phyloP scores from a whole-genome alignment of 2,113 vertebrate genomes.

The Anolis carolinensis region DNA sequence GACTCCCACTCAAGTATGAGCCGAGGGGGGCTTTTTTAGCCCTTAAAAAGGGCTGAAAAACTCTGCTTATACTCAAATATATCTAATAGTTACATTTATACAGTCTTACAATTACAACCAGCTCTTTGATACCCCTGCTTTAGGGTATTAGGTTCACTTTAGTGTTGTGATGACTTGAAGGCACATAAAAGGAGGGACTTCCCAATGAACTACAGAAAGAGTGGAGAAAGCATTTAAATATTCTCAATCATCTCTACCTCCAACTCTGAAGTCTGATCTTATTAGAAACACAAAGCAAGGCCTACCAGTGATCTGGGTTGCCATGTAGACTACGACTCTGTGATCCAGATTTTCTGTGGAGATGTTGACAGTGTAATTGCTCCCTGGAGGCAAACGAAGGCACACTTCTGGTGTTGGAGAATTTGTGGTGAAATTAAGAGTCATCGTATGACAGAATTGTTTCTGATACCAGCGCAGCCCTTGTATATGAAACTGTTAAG shows the following conservation, averaged over 20 bases:
- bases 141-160: too few relatives aligned
- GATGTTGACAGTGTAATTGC: slow-evolving; percentile 89
- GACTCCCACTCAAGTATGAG: too few relatives aligned
- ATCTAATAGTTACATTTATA: too few relatives aligned
- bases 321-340: slow-evolving; percentile 69
- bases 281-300: neutral
- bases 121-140: too few relatives aligned
- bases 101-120: too few relatives aligned
- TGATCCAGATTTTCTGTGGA: slow-evolving; percentile 75
- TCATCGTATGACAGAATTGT: slow-evolving; percentile 78
- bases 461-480: slow-evolving; percentile 79
- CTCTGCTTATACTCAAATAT: too few relatives aligned
- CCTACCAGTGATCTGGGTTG: slow-evolving; percentile 85
- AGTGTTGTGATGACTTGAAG: too few relatives aligned
- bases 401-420: slow-evolving; percentile 79
- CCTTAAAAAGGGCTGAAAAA: too few relatives aligned
- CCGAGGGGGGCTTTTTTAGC: too few relatives aligned
- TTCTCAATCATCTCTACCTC: neutral
- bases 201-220: neutral
- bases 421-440: slow-evolving; percentile 72
- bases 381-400: slow-evolving; percentile 84
- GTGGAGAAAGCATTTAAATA: neutral
- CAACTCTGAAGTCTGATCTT: neutral
- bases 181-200: neutral
- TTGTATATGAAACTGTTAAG: slow-evolving; percentile 72